Conservation (phyloP, 2,797 vertebrate species). For the Fistularia tabacaria region DNA sequence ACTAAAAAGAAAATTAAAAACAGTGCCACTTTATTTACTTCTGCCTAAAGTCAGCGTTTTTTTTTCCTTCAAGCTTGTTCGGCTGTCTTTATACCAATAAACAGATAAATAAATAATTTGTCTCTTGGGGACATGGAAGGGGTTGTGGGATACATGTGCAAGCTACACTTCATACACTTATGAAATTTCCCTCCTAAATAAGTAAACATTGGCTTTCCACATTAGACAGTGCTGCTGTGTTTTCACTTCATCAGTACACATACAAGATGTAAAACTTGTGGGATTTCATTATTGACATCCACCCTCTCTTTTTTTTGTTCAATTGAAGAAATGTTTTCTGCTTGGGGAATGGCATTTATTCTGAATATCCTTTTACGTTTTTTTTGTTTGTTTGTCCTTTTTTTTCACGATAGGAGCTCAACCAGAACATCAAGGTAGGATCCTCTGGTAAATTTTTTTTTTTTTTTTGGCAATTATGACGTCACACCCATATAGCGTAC, state of each 20-base stretch:
- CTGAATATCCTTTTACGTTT: conserved; percentile 5
- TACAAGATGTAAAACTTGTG: conserved; percentile 33
- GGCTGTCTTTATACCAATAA: conserved; percentile 70
- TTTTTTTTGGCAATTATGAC: conserved; percentile 52
- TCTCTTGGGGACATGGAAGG: conserved; percentile 62
- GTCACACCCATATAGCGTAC: no score
- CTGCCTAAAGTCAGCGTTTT: conserved; percentile 49
- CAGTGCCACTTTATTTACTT: conserved; percentile 69
- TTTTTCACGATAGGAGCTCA: conserved; percentile 42
- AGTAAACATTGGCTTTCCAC: conserved; percentile 72
- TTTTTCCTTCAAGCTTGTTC: conserved; percentile 50
- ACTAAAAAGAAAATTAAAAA: conserved; percentile 58
- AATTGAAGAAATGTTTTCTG: conserved; percentile 16
- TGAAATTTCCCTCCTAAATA: conserved; percentile 57
- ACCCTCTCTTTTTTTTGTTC: conserved; percentile 7
- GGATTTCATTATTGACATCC: conserved; percentile 40
- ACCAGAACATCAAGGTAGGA: conserved; percentile 26
- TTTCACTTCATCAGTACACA: conserved; percentile 60
- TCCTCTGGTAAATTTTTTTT: conserved; percentile 20
- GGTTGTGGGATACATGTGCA: conserved; percentile 70
- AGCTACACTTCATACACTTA: conserved; percentile 74
- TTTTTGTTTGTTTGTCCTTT: background rate
- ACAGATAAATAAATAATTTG: conserved; percentile 90
- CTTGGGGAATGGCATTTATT: conserved; percentile 28
- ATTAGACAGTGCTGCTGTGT: conserved; percentile 59